Conservation (phyloP, 2,888 invertebrate genomes). For the Callimorpha dominula region DNA sequence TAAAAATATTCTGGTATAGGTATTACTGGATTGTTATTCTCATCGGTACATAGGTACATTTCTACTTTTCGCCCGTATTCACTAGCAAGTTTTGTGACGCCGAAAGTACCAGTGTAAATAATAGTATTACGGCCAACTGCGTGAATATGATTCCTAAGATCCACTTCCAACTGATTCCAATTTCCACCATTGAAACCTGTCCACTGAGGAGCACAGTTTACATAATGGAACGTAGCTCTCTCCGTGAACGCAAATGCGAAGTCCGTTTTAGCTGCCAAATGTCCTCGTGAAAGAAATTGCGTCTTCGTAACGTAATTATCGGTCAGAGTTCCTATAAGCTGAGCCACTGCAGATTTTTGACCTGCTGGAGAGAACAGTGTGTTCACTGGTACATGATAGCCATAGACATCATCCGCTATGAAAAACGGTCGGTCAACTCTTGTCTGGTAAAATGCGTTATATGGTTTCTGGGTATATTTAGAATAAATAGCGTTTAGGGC, state of each 20-base stretch:
- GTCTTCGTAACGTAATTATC: slow-evolving; percentile 74
- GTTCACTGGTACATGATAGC: slow-evolving; percentile 62
- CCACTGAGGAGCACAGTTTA: slow-evolving; percentile 91
- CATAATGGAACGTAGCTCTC: slow-evolving; percentile 88
- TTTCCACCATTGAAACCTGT: slow-evolving; percentile 87
- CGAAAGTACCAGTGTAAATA: slow-evolving; percentile 88
- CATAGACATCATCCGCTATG: slow-evolving; percentile 64
- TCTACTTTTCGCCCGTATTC: slow-evolving; percentile 66
- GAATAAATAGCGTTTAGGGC: slow-evolving; percentile 68
- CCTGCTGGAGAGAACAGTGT: slow-evolving; percentile 69
- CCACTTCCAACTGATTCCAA: slow-evolving; percentile 86
- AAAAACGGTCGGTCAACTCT: slow-evolving; percentile 74
- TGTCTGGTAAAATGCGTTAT: slow-evolving; percentile 75
- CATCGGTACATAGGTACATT: slow-evolving; percentile 72
- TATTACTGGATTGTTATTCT: slow-evolving; percentile 75
- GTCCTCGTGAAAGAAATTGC: slow-evolving; percentile 86
- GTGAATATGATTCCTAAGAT: slow-evolving; percentile 75
- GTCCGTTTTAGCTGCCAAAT: slow-evolving; percentile 89
- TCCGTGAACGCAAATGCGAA: slow-evolving; percentile 88
- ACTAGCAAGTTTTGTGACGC: slow-evolving; percentile 84
- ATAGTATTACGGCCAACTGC: slow-evolving; percentile 65
- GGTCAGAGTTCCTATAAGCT: slow-evolving; percentile 62
- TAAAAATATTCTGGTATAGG: slow-evolving; percentile 81
- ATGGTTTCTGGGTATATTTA: slow-evolving; percentile 77
- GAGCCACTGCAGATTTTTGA: slow-evolving; percentile 65